Base-by-base conservation (phyloP, 2,888 invertebrate genomes). In the Macrosoma leucophasiata region DNA sequence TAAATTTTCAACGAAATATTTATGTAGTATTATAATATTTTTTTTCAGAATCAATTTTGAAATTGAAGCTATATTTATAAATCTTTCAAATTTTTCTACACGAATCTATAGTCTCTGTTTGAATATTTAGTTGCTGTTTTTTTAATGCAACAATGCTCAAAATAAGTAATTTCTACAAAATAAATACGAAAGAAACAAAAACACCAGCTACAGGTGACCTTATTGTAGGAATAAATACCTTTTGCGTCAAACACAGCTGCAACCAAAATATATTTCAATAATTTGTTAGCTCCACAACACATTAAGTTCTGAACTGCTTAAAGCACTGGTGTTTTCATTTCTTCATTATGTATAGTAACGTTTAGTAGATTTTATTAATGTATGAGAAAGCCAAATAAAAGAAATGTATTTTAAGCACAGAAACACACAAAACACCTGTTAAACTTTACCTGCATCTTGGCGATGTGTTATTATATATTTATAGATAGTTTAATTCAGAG, bases 161-260 rank as follows among this genome's bases (percentile, higher is more conserved):
- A 17, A 17, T 7, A 17, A n/a, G n/a, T n/a, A n/a, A 7, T 7
- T 17, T 17, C 17, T 17, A 17, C 4, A 17, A 17, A 4, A 17
- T 17, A 41, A 41, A 52, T 46, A 46, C 40, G 35, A 48, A 43
- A 43, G 43, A 39, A 36, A 33, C 24, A 29, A 28, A 34, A 18
- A 28, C 24, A 18, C 19, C 39, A 51, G 47, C 49, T 41, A 50
- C 49, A 51, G 49, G 51, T 50, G 46, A 43, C 36, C 26, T 33
- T 19, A 29, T 36, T 33, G 29, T 25, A 26, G 15, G 25, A 39
- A 24, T 30, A 29, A 35, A 34, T 33, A 32, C n/a, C n/a, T n/a
- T n/a, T n/a, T n/a, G n/a, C n/a, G n/a, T n/a, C n/a, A n/a, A n/a
- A n/a, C n/a, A n/a, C n/a, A n/a, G 36, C 36, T 36, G 36, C 30